phyloP scores from a whole-genome alignment of 1,140 invertebrate genomes.

The Panagrolaimus sp. region DNA sequence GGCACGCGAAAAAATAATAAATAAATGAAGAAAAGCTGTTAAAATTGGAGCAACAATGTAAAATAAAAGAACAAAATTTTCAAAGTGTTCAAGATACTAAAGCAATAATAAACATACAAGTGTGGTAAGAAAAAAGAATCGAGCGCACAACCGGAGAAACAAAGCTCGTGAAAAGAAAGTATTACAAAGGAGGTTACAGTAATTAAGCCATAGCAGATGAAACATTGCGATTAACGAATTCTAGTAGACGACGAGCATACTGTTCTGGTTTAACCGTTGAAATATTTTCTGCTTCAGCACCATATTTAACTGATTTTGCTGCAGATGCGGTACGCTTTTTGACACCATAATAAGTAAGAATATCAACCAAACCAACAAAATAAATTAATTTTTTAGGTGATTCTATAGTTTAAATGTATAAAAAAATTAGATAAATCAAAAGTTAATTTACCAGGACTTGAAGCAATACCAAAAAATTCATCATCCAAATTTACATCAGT shows the following conservation, averaged over 20 bases:
- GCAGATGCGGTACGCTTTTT: conserved; percentile 85
- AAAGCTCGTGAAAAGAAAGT: conserved; percentile 9
- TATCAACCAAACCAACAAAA: conserved; percentile 95
- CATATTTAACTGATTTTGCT: conserved; percentile 98
- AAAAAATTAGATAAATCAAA: too few species aligned
- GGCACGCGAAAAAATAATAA: too few species aligned
- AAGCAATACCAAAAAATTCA: conserved; percentile 87
- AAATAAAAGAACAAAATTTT: too few species aligned
- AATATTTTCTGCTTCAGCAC: conserved; percentile 95
- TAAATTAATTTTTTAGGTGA: conserved; percentile 82
- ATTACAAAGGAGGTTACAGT: background rate
- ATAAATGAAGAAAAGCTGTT: too few species aligned
- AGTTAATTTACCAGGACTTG: conserved; percentile 14
- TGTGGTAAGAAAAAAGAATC: background rate
- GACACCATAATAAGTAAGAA: conserved; percentile 94
- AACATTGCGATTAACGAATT: conserved; percentile 70
- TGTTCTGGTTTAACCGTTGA: conserved; percentile 91
- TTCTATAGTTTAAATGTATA: conserved; percentile 55
- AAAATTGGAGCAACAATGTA: too few species aligned
- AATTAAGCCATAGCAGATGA: too few species aligned
- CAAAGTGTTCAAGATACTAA: too few species aligned
- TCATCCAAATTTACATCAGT: conserved; percentile 64
- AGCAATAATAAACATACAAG: background rate
- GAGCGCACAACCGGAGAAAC: conserved; percentile 12
- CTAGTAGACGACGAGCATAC: conserved; percentile 93